Percentiles rank a stretch among this genome's conserved stretches.
phyloP scores from a whole-genome alignment of 1,140 invertebrate species.

The Phymorhynchus buccinoides region DNA sequence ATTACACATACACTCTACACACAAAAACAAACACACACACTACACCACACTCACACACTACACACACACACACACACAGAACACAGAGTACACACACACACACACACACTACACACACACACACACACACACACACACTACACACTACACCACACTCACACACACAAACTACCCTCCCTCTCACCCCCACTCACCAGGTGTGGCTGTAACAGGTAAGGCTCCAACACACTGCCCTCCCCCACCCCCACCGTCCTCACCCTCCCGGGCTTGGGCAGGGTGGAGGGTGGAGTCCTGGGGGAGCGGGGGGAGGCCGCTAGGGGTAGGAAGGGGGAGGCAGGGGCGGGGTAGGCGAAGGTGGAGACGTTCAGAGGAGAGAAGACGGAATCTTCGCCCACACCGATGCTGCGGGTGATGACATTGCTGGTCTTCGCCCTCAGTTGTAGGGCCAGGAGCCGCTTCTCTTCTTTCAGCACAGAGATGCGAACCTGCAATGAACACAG shows the following conservation, averaged over 20 bases:
- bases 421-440: slow-evolving; percentile 74
- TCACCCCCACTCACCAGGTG: slow-evolving; percentile 41
- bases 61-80: background rate
- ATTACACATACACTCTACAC: slow-evolving; percentile 4
- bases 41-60: background rate
- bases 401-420: slow-evolving; percentile 51
- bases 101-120: background rate
- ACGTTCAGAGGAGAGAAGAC: slow-evolving; percentile 49
- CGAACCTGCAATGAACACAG: too few relatives aligned
- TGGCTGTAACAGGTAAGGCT: slow-evolving; percentile 64
- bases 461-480: slow-evolving; percentile 82
- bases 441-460: slow-evolving; percentile 80
- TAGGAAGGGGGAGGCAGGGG: slow-evolving; percentile 31
- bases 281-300: slow-evolving; percentile 48
- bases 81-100: background rate
- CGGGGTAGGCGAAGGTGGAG: slow-evolving; percentile 18
- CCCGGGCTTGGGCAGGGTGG: slow-evolving; percentile 56
- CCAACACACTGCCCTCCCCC: slow-evolving; percentile 66
- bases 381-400: slow-evolving; percentile 69
- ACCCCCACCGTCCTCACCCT: slow-evolving; percentile 57
- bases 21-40: background rate
- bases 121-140: background rate
- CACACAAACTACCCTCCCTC: background rate
- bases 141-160: background rate
- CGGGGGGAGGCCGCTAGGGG: slow-evolving; percentile 38